phyloP scores from a whole-genome alignment of 1,140 invertebrate species.

The Dendroctonus valens region DNA sequence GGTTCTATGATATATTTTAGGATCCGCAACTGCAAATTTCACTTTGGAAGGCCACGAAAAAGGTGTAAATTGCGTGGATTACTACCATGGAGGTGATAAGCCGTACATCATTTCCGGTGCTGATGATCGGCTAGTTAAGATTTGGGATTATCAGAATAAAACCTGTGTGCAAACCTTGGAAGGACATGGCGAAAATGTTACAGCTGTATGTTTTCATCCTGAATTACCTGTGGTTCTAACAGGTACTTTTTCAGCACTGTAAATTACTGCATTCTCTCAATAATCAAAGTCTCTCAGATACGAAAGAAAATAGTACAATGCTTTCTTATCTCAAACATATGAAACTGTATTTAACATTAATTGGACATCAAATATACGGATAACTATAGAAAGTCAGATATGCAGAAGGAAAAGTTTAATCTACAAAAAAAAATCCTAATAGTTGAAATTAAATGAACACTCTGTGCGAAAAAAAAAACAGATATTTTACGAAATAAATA shows the following conservation, averaged over 20 bases:
- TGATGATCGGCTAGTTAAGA: constrained; percentile 96
- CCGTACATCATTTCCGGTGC: constrained; percentile 99
- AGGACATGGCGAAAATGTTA: constrained; percentile 95
- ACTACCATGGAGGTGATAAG: constrained; percentile 98
- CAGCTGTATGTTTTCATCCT: constrained; percentile 91
- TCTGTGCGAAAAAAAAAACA: no score
- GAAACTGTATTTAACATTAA: no score
- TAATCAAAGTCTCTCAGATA: no score
- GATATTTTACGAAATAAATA: no score
- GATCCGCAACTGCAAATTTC: constrained; percentile 96
- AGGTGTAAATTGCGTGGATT: constrained; percentile 98
- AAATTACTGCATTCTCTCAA: no score
- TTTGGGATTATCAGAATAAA: constrained; percentile 99
- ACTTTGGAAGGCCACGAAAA: constrained; percentile 98
- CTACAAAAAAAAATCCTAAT: no score
- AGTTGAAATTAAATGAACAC: no score
- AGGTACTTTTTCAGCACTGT: background rate
- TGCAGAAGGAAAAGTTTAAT: no score
- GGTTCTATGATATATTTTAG: constrained; percentile 47
- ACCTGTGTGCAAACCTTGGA: constrained; percentile 98
- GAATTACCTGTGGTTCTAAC: constrained; percentile 96
- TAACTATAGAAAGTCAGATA: no score
- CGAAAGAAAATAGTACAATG: no score
- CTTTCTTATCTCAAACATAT: no score
- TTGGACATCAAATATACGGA: no score